Base-by-base conservation (phyloP, 2,888 invertebrate genomes). In the Germaria angustata region DNA sequence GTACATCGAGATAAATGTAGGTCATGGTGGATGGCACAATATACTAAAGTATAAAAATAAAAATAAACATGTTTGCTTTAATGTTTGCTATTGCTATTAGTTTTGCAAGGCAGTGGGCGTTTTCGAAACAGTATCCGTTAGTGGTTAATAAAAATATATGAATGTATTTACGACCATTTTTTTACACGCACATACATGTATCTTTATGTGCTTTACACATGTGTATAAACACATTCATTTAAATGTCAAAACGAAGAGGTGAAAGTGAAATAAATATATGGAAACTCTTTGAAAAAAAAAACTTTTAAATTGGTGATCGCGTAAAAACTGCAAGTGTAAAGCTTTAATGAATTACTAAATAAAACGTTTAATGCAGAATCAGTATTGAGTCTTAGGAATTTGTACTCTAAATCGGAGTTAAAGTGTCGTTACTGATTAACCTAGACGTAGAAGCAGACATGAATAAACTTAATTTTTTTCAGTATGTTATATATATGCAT, bases 1-100 rank as follows among this genome's bases (percentile, higher is more conserved):
- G 24, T 28, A 41, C 46, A 51, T 28, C 41, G 20, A 41, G 13
- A 36, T 73, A 86, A 87, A 87, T 87, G 87, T 88, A 88, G 87
- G 88, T 87, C 87, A 88, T 81, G 86, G 83, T 68, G 84, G 75
- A 69, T 75, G 71, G 69, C 49, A 66, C 59, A 80, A 75, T 55
- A 24, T 5, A 65, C 4, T 28, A 3, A 32, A 68, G 65, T 28
- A 51, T 34, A 63, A 44, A 61, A 28, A 78, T 63, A 57, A 51
- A 76, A 46, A 51, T 46, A 69, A 68, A 49, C 34, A 55, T 66
- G 49, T 63, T 71, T 61, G 17, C 17, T 53, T 73, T 34, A 71
- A 46, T 78, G 63, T 84, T 77, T 79, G 71, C 77, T 20, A 24
- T 69, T 71, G 46, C 75, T 82, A 75, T 82, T 82, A 75, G 75